Evolutionary conservation across 2,888 invertebrate species (phyloP).

Genomic region (Nudaria mundana): DNA sequence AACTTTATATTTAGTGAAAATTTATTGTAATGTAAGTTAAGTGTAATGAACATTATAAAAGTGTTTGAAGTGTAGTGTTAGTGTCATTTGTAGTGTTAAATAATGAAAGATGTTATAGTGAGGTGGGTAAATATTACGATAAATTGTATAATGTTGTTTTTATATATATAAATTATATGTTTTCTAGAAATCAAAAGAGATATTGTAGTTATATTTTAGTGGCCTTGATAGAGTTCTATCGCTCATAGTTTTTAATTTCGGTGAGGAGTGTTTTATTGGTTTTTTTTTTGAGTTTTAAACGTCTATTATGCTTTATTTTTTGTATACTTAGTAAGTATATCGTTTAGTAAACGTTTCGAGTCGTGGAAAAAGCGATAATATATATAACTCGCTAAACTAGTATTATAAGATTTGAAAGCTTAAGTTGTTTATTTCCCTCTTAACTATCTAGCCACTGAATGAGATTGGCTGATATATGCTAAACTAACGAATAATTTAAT

Average conservation of each 20-base stretch:
- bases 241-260: conserved; percentile 10
- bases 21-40: conserved; percentile 29
- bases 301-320: too few species aligned
- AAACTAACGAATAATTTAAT: too few species aligned
- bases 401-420: too few species aligned
- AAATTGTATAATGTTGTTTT: conserved; percentile 10
- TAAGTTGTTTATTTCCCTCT: too few species aligned
- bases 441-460: too few species aligned
- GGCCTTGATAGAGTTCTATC: conserved; percentile 19
- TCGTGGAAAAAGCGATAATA: too few species aligned
- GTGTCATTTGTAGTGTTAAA: conserved; percentile 34
- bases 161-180: conserved; percentile 13
- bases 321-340: too few species aligned
- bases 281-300: not conserved
- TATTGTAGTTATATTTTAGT: conserved; percentile 16
- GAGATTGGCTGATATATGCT: too few species aligned
- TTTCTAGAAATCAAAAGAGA: conserved; percentile 9
- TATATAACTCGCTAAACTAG: too few species aligned
- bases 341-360: too few species aligned
- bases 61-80: conserved; percentile 31
- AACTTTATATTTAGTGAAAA: conserved; percentile 36
- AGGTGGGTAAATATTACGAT: conserved; percentile 54
- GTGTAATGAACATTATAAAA: conserved; percentile 10
- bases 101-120: conserved; percentile 65
- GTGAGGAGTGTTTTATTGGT: not conserved